These are phyloP conservation scores for Sorex araneus DNA, from an alignment of 2,113 vertebrate genomes.

Conservation along the genomic window DNA sequence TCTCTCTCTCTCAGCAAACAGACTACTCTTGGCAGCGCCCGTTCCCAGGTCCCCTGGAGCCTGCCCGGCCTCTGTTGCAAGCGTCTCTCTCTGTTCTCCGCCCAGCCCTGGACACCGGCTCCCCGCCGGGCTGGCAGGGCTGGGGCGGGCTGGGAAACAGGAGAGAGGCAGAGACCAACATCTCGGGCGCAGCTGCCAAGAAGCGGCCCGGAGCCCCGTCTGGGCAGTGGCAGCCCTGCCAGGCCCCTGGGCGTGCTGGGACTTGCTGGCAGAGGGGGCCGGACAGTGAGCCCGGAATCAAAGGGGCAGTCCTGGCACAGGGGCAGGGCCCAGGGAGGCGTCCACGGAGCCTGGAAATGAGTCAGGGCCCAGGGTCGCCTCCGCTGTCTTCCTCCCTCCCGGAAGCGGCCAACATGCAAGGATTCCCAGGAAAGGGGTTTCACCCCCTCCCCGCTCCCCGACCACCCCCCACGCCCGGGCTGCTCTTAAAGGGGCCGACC, in stretches of 20 bases:
- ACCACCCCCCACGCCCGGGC: neutral
- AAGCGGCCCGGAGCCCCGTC: neutral
- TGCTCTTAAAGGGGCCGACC: slow-evolving; percentile 79
- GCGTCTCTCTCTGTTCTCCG: neutral
- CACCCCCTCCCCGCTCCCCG: neutral
- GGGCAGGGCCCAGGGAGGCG: slow-evolving; percentile 20
- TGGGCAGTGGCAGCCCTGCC: slow-evolving; percentile 59
- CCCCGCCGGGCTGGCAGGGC: neutral
- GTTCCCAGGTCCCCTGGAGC: neutral
- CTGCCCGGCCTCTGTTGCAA: neutral
- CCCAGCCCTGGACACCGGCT: neutral
- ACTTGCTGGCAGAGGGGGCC: slow-evolving; percentile 68
- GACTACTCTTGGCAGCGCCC: neutral
- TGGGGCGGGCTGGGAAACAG: slow-evolving; percentile 9
- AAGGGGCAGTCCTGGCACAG: slow-evolving; percentile 57
- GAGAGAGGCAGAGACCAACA: slow-evolving; percentile 7
- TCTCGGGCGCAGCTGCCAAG: neutral
- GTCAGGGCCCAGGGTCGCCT: slow-evolving; percentile 80
- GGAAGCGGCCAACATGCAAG: slow-evolving; percentile 78
- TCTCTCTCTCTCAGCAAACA: neutral
- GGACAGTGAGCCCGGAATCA: slow-evolving; percentile 77
- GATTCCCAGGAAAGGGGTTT: slow-evolving; percentile 75
- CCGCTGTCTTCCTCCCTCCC: slow-evolving; percentile 82
- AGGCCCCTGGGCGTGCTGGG: slow-evolving; percentile 60
- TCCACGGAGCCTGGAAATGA: slow-evolving; percentile 82